A percentile compares a stretch with the other conserved stretches of the same genome.
phyloP scores from a whole-genome alignment of 2,113 vertebrate species.

The Poecilia latipinna region DNA sequence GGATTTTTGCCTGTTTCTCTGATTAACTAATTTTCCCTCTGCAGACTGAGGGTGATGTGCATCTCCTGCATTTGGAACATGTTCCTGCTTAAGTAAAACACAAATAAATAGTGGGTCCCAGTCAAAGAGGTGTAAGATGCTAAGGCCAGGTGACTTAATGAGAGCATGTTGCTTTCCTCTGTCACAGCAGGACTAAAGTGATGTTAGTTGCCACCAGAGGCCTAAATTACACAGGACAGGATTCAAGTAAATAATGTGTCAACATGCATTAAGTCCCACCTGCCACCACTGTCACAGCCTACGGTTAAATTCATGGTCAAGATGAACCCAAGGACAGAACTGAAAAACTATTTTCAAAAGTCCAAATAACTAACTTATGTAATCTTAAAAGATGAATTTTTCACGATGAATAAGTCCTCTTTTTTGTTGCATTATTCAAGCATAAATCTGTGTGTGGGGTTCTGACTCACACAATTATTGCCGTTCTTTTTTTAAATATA shows the following conservation, averaged over 20 bases:
- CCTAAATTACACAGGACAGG: constrained; percentile 34
- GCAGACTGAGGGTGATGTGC: no score
- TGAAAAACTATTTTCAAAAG: not conserved
- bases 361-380: no score
- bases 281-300: constrained; percentile 30
- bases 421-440: not conserved
- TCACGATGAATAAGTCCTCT: no score
- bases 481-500: not conserved
- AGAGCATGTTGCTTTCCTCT: constrained; percentile 51
- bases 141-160: constrained; percentile 58
- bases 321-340: constrained; percentile 6
- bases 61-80: no score
- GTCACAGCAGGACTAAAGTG: constrained; percentile 34
- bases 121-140: constrained; percentile 17
- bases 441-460: not conserved
- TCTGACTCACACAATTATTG: not conserved
- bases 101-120: constrained; percentile 8
- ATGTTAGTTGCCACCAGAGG: constrained; percentile 43
- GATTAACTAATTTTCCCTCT: no score
- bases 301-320: constrained; percentile 18
- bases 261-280: constrained; percentile 48
- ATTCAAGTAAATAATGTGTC: constrained; percentile 53
- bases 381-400: not conserved
- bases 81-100: not conserved
- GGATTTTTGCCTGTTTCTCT: no score